Evolutionary conservation across 1,140 invertebrate genomes (phyloP), one percentile per base, ranked within the genome.

Genomic region (Zeugodacus cucurbitae): DNA sequence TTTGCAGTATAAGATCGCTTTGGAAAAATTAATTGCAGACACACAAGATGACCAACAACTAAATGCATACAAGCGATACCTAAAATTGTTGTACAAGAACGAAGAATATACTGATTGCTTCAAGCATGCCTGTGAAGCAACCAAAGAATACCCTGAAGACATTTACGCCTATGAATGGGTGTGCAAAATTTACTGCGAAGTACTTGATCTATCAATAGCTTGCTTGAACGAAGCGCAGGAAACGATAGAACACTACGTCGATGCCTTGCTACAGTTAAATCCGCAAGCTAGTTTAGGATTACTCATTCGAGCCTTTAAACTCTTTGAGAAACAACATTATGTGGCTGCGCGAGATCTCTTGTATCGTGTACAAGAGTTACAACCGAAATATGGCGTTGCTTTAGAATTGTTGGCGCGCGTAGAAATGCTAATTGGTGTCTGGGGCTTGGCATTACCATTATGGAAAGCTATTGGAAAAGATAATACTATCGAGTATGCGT

Each of bases 221-320:
- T 91, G 90, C 89, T 62, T 88, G n/a, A 34, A 57, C 3, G 90
- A 90, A 20, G 78, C 92, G 10, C 82, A 87, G 34, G 20, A 78
- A 10, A 89, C 90, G 14, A 95, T 96, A 62, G 93, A 93, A 86
- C 58, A 90, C 48, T 95, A 94, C 89, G 94, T 93, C 88, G 92
- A 94, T 54, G 90, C 90, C 88, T 90, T 96, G 22, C 90, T 94
- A 22, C 89, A 93, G 44, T 58, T 95, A 0, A 94, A 96, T 91
- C 58, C 93, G 87, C 94, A 95, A 59, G 96, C 95, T 0, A 94
- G 95, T 91, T 94, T 95, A 89, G 96, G 94, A 20, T 90, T 94
- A 29, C 93, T 96, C n/a, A 94, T 96, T 59, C 95, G 95, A 93
- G 95, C 95, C 48, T 94, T 96, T n/a, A 90, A 94, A 89, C 91